These are phyloP conservation scores for Lepilemur septentrionalis DNA, from an alignment of 2,797 vertebrate genomes.

Conservation along the genomic window DNA sequence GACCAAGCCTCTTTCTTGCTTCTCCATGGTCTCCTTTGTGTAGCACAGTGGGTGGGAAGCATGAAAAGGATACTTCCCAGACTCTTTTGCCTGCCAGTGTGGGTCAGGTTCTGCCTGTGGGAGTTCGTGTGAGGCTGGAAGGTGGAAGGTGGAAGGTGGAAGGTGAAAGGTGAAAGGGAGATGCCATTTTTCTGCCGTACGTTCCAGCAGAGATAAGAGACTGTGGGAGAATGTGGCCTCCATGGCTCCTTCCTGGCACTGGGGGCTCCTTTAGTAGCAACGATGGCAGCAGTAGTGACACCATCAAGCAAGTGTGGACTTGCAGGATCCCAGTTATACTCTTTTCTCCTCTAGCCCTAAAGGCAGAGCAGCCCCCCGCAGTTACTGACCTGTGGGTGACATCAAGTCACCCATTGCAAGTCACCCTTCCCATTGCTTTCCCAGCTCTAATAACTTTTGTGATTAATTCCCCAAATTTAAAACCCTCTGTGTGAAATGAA, in stretches of 20 bases:
- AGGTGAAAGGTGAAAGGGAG: background rate
- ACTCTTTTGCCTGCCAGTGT: background rate
- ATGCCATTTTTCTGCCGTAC: background rate
- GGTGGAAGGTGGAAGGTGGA: background rate
- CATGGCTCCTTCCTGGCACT: background rate
- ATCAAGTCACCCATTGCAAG: no score
- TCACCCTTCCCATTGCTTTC: background rate
- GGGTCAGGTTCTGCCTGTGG: background rate
- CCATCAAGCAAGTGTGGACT: no score
- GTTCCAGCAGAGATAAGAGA: background rate
- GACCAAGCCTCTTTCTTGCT: background rate
- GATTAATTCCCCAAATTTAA: background rate
- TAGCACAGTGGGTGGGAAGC: background rate
- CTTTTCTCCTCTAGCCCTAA: background rate
- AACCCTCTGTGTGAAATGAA: background rate
- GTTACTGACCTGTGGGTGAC: background rate
- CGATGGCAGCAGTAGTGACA: no score
- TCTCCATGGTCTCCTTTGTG: background rate
- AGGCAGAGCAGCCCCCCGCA: background rate
- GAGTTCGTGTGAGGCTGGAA: background rate
- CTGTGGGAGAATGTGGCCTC: background rate
- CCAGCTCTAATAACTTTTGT: background rate
- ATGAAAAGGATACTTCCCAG: background rate
- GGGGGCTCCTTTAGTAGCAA: background rate
- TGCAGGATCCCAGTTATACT: background rate